Percentiles rank a stretch among this genome's conserved stretches.
phyloP scores from a whole-genome alignment of 2,113 vertebrate species.

The Tauraco erythrolophus region DNA sequence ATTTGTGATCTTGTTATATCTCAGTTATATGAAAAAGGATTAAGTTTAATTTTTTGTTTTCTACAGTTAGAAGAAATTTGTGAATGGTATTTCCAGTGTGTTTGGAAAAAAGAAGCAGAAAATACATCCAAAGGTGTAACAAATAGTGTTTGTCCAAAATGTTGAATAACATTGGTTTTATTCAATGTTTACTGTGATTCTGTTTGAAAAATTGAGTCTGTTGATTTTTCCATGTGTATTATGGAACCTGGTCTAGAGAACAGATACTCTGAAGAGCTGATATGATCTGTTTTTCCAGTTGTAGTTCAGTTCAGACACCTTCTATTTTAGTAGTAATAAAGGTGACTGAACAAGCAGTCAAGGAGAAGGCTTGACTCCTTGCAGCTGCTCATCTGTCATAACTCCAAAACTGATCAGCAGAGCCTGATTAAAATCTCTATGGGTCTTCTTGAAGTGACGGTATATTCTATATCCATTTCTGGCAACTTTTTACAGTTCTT shows the following conservation, averaged over 20 bases:
- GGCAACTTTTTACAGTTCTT: not conserved
- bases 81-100: not conserved
- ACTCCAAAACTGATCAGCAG: not conserved
- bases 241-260: not conserved
- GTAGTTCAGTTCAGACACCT: not conserved
- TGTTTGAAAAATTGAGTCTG: not conserved
- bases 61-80: not conserved
- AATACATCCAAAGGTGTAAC: not conserved
- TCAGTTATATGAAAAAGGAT: not conserved
- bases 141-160: not conserved
- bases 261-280: not conserved
- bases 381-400: not conserved
- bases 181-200: not conserved
- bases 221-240: not conserved
- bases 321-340: not conserved
- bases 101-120: not conserved
- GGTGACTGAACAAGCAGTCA: not conserved
- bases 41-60: not conserved
- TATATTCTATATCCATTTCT: not conserved
- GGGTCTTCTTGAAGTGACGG: not conserved
- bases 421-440: not conserved
- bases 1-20: not conserved
- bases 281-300: not conserved
- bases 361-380: not conserved
- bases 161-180: not conserved